Evolutionary conservation across 2,113 vertebrate species (phyloP), one percentile per base, ranked within the genome.

Genomic region (Mirounga angustirostris): DNA sequence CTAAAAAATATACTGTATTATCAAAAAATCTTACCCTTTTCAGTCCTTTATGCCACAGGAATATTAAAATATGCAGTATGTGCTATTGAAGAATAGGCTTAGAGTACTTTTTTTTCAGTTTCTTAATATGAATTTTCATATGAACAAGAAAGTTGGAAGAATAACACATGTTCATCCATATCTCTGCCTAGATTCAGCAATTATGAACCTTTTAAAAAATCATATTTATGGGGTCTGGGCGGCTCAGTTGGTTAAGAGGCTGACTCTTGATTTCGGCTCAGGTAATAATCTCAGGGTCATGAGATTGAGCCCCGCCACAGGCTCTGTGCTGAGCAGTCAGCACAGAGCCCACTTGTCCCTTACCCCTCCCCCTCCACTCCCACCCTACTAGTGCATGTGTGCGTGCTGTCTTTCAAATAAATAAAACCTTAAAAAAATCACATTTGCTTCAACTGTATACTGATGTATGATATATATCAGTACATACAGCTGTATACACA

Each of bases 71-170:
- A 78, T 43, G 33, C 24, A 74, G 14, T 40, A 61, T 85, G 15
- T 81, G 84, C 52, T 89, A 40, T 76, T 80, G 79, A 96, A 89
- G 36, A 81, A 81, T 76, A 88, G 61, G 24, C 40, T 65, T 82
- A 78, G 71, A 73, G 22, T 78, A 59, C 52, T 89, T 65, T 50
- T 59, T 40, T 96, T 80, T 14, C 10, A 59, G 0, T 82, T 58
- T 83, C 21, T 94, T 96, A 79, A 78, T 30, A 73, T 90, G 80
- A 90, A 50, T 91, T 95, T 95, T 91, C 33, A 73, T 8, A 79
- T 78, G n/a, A 80, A 88, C 33, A 83, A 28, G 58, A 82, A 89
- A 52, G 26, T 83, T 92, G 83, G 40, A 58, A 89, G 33, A 76
- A 76, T 71, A 63, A 22, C 84, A 50, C 5, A 4, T 36, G 4